Evolutionary conservation across 2,888 invertebrate genomes (phyloP).

Genomic region (Sesia apiformis): DNA sequence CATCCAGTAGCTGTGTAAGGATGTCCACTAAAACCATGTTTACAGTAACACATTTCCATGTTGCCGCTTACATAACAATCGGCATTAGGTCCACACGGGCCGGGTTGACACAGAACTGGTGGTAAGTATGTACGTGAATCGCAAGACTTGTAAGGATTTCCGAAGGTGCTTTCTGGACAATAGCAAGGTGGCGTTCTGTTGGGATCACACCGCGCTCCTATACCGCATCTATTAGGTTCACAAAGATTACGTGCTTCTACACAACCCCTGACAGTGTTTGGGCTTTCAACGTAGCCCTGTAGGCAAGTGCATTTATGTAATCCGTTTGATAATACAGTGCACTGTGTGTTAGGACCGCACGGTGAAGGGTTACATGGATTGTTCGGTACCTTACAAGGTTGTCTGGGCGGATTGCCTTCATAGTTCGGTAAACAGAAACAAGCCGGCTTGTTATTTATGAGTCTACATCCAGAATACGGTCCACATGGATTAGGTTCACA

Average conservation of each 20-base stretch:
- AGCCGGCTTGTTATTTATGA: slow-evolving; percentile 82
- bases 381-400: slow-evolving; percentile 80
- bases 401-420: slow-evolving; percentile 87
- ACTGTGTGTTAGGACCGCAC: slow-evolving; percentile 92
- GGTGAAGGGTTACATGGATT: slow-evolving; percentile 90
- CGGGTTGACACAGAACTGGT: slow-evolving; percentile 83
- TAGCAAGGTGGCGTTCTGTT: slow-evolving; percentile 86
- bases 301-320: slow-evolving; percentile 92
- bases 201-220: slow-evolving; percentile 86
- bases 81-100: slow-evolving; percentile 87
- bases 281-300: slow-evolving; percentile 87
- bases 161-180: slow-evolving; percentile 87
- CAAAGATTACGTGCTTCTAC: slow-evolving; percentile 86
- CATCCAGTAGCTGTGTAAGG: slow-evolving; percentile 81
- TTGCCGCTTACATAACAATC: slow-evolving; percentile 89
- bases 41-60: slow-evolving; percentile 89
- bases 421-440: slow-evolving; percentile 93
- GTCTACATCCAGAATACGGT: slow-evolving; percentile 85
- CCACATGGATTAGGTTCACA: slow-evolving; percentile 90
- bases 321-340: slow-evolving; percentile 83
- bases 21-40: slow-evolving; percentile 83
- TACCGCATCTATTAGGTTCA: slow-evolving; percentile 87
- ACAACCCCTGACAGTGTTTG: slow-evolving; percentile 91
- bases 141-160: slow-evolving; percentile 88
- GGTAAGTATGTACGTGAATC: slow-evolving; percentile 70